Evolutionary conservation across 2,888 invertebrate species (phyloP).

Genomic region (Amphimallon solstitiale): DNA sequence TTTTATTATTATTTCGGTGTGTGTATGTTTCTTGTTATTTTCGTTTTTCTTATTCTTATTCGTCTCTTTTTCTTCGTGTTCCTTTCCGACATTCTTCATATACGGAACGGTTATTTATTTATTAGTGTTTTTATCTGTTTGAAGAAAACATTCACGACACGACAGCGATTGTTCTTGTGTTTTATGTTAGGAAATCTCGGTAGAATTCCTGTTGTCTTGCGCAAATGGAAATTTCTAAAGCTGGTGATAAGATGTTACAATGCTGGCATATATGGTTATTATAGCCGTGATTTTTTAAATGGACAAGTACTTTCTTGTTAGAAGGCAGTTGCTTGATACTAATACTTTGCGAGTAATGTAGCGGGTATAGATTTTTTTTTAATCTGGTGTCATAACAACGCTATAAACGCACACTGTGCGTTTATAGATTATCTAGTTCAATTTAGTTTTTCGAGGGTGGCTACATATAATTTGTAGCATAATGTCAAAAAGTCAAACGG

Average conservation of each 20-base stretch:
- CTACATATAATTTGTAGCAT: too few relatives aligned
- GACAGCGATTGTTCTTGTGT: constrained; percentile 21
- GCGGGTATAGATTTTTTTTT: too few relatives aligned
- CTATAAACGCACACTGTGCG: too few relatives aligned
- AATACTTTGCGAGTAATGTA: too few relatives aligned
- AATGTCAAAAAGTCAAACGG: too few relatives aligned
- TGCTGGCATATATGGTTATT: constrained; percentile 7
- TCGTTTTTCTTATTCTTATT: constrained; percentile 14
- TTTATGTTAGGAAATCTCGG: constrained; percentile 29
- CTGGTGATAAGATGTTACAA: not conserved
- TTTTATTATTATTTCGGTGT: constrained; percentile 10
- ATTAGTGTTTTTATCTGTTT: constrained; percentile 22
- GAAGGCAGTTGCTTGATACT: too few relatives aligned
- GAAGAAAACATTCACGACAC: constrained; percentile 18
- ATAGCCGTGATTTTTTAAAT: too few relatives aligned
- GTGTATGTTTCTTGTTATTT: too few relatives aligned
- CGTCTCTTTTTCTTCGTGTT: not conserved
- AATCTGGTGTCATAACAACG: too few relatives aligned
- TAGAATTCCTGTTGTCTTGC: constrained; percentile 23
- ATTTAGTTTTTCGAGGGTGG: too few relatives aligned
- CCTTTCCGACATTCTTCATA: constrained; percentile 12
- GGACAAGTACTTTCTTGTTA: too few relatives aligned
- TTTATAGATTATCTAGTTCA: too few relatives aligned
- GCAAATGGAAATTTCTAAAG: constrained; percentile 10
- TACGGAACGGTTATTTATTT: constrained; percentile 22